phyloP scores from a whole-genome alignment of 2,113 vertebrate genomes.

The Istiophorus platypterus region DNA sequence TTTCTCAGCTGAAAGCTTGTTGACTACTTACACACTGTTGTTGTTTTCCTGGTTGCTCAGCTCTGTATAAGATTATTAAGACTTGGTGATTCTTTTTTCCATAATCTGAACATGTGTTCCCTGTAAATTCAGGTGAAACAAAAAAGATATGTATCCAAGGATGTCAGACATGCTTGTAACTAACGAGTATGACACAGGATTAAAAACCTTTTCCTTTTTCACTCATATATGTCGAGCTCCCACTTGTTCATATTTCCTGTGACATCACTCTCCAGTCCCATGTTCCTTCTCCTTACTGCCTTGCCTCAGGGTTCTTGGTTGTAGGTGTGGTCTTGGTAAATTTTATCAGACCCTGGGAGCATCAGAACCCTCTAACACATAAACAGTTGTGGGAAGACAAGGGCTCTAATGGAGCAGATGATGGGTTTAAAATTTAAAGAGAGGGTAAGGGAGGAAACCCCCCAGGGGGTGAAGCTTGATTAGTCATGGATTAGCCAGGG shows the following conservation, averaged over 20 bases:
- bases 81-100: neutral
- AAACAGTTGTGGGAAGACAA: conserved; percentile 29
- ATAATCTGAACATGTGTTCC: neutral
- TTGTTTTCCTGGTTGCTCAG: neutral
- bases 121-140: neutral
- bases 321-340: neutral
- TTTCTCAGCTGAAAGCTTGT: neutral
- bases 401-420: conserved; percentile 72
- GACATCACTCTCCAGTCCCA: neutral
- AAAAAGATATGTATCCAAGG: neutral
- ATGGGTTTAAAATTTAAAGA: conserved; percentile 69
- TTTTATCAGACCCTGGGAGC: conserved; percentile 1
- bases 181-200: too few relatives aligned
- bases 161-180: neutral
- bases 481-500: conserved; percentile 62
- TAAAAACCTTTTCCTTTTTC: neutral
- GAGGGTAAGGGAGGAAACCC: conserved; percentile 33
- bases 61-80: neutral
- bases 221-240: neutral
- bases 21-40: neutral
- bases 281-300: neutral
- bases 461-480: conserved; percentile 45
- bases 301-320: neutral
- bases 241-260: neutral
- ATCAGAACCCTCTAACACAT: conserved; percentile 5